Conservation (phyloP, 2,113 vertebrate genomes). For the Chionis minor region DNA sequence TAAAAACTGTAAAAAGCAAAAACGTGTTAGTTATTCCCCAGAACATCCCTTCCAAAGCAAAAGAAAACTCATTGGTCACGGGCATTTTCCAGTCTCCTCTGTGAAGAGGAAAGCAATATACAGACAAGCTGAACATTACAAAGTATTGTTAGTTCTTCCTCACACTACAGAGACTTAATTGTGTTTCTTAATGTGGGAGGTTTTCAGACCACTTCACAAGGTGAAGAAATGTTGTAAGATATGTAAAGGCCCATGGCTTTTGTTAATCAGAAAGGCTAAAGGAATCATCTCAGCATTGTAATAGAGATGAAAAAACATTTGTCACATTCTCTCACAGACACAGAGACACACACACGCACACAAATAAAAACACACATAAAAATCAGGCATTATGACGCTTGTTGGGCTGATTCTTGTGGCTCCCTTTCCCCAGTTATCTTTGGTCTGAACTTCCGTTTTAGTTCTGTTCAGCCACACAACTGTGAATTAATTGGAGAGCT, state of each 20-base stretch:
- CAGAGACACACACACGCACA: neutral
- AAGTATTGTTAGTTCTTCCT: neutral
- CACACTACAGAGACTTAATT: neutral
- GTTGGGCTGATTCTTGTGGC: neutral
- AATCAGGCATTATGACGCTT: neutral
- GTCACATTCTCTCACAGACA: neutral
- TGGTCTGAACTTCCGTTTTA: neutral
- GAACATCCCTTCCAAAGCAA: neutral
- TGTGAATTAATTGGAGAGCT: neutral
- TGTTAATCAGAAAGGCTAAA: neutral
- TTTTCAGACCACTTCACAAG: neutral
- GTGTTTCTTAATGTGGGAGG: neutral
- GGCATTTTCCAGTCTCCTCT: neutral
- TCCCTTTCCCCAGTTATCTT: neutral
- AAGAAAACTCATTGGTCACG: accelerated
- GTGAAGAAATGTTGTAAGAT: neutral
- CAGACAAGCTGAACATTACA: neutral
- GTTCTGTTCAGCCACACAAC: neutral
- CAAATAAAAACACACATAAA: neutral
- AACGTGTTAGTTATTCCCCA: neutral
- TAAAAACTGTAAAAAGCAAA: neutral
- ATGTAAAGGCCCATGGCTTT: neutral
- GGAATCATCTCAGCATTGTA: neutral
- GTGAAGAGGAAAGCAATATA: neutral
- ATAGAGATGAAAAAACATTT: neutral